These are phyloP conservation scores for Spodoptera exigua DNA, from an alignment of 2,888 invertebrate genomes.

Conservation along the genomic window DNA sequence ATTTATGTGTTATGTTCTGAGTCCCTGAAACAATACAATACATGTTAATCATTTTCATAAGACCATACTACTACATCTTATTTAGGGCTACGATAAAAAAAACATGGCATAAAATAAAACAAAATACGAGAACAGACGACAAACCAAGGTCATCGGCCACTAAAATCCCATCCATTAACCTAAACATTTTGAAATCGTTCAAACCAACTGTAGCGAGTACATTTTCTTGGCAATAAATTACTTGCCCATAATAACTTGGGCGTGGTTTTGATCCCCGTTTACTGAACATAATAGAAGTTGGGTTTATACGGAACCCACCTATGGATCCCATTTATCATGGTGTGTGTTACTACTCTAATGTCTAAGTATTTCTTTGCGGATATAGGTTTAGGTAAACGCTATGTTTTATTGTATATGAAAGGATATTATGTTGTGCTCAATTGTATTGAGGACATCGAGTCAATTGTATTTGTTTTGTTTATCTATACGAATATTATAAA, in stretches of 20 bases:
- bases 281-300: constrained; percentile 47
- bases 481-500: too few species aligned
- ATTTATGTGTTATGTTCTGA: too few species aligned
- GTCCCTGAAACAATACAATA: too few species aligned
- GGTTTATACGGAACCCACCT: constrained; percentile 38
- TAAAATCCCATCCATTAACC: constrained; percentile 21
- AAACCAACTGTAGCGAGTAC: constrained; percentile 46
- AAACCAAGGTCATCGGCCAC: constrained; percentile 1
- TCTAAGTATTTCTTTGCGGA: constrained; percentile 27
- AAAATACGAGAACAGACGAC: neutral
- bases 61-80: too few species aligned
- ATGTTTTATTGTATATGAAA: neutral
- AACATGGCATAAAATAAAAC: neutral
- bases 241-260: constrained; percentile 54
- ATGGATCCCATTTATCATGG: constrained; percentile 44
- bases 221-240: constrained; percentile 56
- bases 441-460: neutral
- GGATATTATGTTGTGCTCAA: neutral
- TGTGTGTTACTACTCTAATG: constrained; percentile 25
- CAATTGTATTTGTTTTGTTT: neutral
- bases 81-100: neutral
- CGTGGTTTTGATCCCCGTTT: constrained; percentile 50
- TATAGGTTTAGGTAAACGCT: neutral
- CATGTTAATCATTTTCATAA: too few species aligned
- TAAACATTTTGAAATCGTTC: constrained; percentile 37